Conservation (phyloP, 1,140 invertebrate species). For the Nymphalis io region DNA sequence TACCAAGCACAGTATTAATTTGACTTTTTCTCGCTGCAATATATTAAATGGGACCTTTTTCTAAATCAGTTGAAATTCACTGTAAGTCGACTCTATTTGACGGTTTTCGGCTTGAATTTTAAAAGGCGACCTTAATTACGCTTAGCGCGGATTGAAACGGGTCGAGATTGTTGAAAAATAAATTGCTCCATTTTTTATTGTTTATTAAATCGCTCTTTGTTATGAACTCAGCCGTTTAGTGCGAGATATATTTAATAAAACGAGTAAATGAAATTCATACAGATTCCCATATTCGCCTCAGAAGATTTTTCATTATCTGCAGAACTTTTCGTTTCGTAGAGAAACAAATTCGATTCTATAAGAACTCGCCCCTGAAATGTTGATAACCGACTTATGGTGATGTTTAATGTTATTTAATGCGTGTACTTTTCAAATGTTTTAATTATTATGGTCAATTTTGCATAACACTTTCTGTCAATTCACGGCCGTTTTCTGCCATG, state of each 20-base stretch:
- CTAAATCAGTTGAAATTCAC: slow-evolving; percentile 45
- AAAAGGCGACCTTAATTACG: slow-evolving; percentile 57
- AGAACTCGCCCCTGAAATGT: too few species aligned
- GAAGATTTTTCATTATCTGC: too few species aligned
- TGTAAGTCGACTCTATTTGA: slow-evolving; percentile 22
- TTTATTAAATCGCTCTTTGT: slow-evolving; percentile 38
- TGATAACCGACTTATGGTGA: too few species aligned
- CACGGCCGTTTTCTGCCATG: too few species aligned
- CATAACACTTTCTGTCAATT: too few species aligned
- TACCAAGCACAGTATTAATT: slow-evolving; percentile 25
- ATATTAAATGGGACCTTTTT: slow-evolving; percentile 46
- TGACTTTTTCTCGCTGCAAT: slow-evolving; percentile 42
- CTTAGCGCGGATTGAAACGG: slow-evolving; percentile 49
- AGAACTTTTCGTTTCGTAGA: too few species aligned
- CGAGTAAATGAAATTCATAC: neutral
- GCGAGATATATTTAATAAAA: slow-evolving; percentile 13
- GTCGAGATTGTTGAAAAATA: slow-evolving; percentile 41
- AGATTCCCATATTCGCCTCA: too few species aligned
- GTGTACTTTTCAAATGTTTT: too few species aligned
- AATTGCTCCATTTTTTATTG: slow-evolving; percentile 37
- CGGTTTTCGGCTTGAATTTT: slow-evolving; percentile 37
- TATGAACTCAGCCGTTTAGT: slow-evolving; percentile 22
- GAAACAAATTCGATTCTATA: too few species aligned
- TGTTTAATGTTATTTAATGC: too few species aligned
- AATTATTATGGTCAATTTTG: too few species aligned